Conservation (phyloP, 2,888 invertebrate genomes). For the Unio delphinus region DNA sequence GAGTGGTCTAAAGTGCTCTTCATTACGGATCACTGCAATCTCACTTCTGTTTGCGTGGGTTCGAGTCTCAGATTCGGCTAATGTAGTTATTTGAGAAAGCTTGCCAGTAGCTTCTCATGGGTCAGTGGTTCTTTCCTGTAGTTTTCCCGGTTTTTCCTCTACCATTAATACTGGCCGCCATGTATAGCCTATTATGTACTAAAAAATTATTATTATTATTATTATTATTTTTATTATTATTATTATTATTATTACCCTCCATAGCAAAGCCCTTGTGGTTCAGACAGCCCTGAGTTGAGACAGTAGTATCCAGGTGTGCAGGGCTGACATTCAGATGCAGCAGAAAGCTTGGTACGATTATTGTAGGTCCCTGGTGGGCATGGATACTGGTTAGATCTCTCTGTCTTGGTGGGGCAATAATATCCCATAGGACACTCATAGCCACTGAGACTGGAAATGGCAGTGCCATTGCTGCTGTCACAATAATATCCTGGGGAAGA, state of each 20-base stretch:
- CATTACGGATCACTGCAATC: too few species aligned
- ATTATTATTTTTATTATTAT: background rate
- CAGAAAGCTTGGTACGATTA: conserved; percentile 50
- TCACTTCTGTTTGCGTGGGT: too few species aligned
- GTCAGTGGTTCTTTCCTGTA: too few species aligned
- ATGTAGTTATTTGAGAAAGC: too few species aligned
- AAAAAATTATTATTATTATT: too few species aligned
- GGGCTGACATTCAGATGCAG: conserved; percentile 56
- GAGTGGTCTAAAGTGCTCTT: too few species aligned
- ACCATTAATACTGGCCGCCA: too few species aligned
- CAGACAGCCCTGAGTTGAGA: conserved; percentile 58
- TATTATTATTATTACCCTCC: conserved; percentile 59
- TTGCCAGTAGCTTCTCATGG: too few species aligned
- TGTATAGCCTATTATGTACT: too few species aligned
- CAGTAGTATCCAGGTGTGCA: conserved; percentile 67
- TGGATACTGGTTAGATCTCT: conserved; percentile 52
- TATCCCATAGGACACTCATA: conserved; percentile 57
- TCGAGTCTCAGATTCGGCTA: too few species aligned
- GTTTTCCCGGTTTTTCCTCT: too few species aligned
- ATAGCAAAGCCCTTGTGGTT: conserved; percentile 64
- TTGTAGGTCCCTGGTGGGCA: conserved; percentile 67
- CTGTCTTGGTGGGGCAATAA: conserved; percentile 59
- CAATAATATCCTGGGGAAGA: conserved; percentile 58
- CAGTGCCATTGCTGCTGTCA: conserved; percentile 49
- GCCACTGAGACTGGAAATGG: conserved; percentile 51